Conservation (phyloP, 2,888 invertebrate species). For the Hybos culiciformis region DNA sequence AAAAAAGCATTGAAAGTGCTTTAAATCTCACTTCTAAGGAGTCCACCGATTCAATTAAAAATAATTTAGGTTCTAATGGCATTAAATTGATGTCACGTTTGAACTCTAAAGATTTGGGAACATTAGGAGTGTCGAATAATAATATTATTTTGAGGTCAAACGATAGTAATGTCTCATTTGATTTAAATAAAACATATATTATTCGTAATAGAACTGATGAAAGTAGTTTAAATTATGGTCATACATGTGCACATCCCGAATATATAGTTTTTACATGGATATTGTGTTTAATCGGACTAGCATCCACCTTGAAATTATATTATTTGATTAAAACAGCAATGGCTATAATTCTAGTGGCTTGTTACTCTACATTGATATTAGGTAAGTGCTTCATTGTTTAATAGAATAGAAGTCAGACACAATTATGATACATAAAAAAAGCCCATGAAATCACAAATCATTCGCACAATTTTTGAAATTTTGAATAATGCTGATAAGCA, state of each 20-base stretch:
- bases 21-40: too few species aligned
- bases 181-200: not conserved
- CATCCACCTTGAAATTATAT: conserved; percentile 82
- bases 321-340: conserved; percentile 73
- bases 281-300: conserved; percentile 76
- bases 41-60: too few species aligned
- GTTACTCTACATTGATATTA: conserved; percentile 60
- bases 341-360: conserved; percentile 58
- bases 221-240: not conserved
- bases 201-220: not conserved
- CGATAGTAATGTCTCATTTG: not conserved
- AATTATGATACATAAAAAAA: too few species aligned
- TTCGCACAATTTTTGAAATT: too few species aligned
- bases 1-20: too few species aligned
- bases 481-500: too few species aligned
- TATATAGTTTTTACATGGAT: conserved; percentile 92
- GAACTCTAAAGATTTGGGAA: too few species aligned
- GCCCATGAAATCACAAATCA: too few species aligned
- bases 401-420: too few species aligned
- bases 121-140: too few species aligned
- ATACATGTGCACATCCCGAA: conserved; percentile 53
- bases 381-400: conserved; percentile 42
- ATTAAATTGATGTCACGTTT: too few species aligned
- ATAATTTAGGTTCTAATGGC: too few species aligned
- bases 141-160: not conserved